phyloP scores from a whole-genome alignment of 1,140 invertebrate genomes.

The silkworm (Bombyx mori) region DNA sequence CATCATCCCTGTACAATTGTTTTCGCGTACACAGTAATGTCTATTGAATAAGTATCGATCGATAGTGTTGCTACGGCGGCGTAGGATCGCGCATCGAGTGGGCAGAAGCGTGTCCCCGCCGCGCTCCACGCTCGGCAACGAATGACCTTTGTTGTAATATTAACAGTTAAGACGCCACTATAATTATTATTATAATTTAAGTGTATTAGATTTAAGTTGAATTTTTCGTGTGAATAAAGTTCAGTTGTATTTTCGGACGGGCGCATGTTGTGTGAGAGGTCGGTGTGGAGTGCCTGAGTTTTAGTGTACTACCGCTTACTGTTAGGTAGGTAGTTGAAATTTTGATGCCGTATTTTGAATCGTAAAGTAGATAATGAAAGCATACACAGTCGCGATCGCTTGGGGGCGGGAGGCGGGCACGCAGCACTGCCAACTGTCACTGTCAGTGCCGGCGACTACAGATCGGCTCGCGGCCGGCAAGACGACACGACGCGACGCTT shows the following conservation, averaged over 20 bases:
- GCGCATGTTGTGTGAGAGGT: constrained; percentile 62
- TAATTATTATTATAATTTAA: constrained; percentile 55
- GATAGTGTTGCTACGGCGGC: constrained; percentile 44
- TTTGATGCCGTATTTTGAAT: constrained; percentile 66
- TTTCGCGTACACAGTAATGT: constrained; percentile 46
- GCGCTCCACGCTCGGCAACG: constrained; percentile 54
- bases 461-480: constrained; percentile 15
- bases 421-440: constrained; percentile 21
- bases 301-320: constrained; percentile 68
- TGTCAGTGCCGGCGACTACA: constrained; percentile 12
- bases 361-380: constrained; percentile 60
- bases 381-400: constrained; percentile 53
- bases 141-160: constrained; percentile 68
- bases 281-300: constrained; percentile 66
- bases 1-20: constrained; percentile 35
- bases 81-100: constrained; percentile 33
- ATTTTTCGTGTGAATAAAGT: constrained; percentile 65
- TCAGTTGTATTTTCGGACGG: constrained; percentile 61
- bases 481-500: constrained; percentile 53
- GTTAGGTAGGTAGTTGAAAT: constrained; percentile 71
- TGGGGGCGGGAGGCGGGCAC: constrained; percentile 16
- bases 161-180: constrained; percentile 64
- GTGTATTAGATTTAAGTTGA: constrained; percentile 68
- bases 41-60: constrained; percentile 47
- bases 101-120: constrained; percentile 31